Conservation (phyloP, 2,113 vertebrate species). For the Oriolus oriolus region DNA sequence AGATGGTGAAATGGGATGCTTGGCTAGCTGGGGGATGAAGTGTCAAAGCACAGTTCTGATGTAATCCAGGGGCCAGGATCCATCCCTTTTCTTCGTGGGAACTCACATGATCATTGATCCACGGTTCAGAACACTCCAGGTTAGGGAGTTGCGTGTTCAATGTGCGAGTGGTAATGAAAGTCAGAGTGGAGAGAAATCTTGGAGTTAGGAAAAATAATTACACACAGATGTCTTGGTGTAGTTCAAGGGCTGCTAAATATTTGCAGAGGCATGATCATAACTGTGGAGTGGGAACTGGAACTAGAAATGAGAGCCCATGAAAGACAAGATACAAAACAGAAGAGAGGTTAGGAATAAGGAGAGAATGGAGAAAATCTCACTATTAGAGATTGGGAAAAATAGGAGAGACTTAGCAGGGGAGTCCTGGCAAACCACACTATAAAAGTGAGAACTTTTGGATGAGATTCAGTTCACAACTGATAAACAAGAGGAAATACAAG, state of each 20-base stretch:
- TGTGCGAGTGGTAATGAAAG: background rate
- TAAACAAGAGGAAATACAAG: background rate
- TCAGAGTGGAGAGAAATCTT: background rate
- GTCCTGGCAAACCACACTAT: background rate
- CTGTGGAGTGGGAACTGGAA: background rate
- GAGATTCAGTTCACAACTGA: background rate
- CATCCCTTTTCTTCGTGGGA: background rate
- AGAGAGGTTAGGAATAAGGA: background rate
- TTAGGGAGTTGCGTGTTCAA: background rate
- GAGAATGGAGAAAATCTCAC: background rate
- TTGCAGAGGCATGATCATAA: background rate
- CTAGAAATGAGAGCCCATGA: background rate
- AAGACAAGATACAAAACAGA: background rate
- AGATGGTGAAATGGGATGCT: background rate
- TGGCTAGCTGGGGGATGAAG: background rate
- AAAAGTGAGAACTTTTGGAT: background rate
- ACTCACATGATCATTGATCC: background rate
- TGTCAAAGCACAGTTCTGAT: background rate
- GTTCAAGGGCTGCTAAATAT: background rate
- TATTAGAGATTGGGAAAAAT: background rate
- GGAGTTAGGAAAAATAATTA: background rate
- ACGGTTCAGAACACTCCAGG: background rate
- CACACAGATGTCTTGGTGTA: background rate
- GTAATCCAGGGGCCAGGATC: background rate
- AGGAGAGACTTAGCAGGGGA: background rate